Percentiles rank a stretch among this genome's conserved stretches.
These are phyloP conservation scores for Philotrypesis tridentata DNA, from an alignment of 1,140 invertebrate species.

Conservation along the genomic window DNA sequence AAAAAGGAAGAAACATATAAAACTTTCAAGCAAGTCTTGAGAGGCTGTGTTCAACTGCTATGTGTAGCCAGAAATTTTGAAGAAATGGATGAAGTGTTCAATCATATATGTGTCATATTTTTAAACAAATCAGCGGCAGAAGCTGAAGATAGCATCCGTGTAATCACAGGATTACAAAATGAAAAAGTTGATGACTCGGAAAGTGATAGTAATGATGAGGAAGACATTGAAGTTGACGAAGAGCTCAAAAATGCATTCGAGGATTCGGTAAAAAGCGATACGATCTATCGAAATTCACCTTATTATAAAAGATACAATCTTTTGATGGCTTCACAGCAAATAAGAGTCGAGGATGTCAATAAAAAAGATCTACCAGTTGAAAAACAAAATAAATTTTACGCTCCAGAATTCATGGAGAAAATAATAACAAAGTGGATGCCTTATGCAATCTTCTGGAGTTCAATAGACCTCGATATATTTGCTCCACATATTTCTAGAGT, in stretches of 20 bases:
- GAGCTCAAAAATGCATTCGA: not conserved
- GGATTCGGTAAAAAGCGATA: not conserved
- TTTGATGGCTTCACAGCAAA: too few species aligned
- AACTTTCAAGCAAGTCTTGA: not conserved
- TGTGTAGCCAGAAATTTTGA: not conserved
- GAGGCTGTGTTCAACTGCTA: not conserved
- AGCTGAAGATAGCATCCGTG: not conserved
- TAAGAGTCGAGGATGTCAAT: too few species aligned
- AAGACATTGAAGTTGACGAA: too few species aligned
- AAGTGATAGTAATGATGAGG: not conserved
- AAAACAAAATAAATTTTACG: constrained; percentile 23
- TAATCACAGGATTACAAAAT: too few species aligned
- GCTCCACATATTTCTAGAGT: constrained; percentile 35
- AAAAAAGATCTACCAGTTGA: not conserved
- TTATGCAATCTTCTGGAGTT: constrained; percentile 33
- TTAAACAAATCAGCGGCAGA: not conserved
- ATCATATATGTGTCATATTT: not conserved
- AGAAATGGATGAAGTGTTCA: too few species aligned
- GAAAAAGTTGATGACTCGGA: too few species aligned
- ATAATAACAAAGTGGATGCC: constrained; percentile 30
- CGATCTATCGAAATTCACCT: not conserved
- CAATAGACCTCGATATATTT: too few species aligned
- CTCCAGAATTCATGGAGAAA: constrained; percentile 31
- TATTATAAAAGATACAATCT: not conserved
- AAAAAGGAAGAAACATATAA: not conserved